Conservation (phyloP, 2,888 invertebrate species). For the Nomada ferruginata region DNA sequence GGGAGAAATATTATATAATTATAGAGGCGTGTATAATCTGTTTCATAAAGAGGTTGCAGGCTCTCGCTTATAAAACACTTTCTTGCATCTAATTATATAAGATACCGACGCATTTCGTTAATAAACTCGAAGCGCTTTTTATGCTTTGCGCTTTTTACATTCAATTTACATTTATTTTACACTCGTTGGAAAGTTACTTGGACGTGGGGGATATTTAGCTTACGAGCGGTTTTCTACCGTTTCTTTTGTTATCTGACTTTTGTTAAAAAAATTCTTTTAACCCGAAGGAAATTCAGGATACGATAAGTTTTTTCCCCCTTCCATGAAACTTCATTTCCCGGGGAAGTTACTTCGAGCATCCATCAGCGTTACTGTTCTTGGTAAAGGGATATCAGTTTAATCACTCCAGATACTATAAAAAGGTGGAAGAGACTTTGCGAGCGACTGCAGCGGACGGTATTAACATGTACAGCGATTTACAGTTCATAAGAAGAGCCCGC, state of each 20-base stretch:
- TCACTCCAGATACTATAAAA: background rate
- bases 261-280: too few species aligned
- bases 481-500: constrained; percentile 8
- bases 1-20: too few species aligned
- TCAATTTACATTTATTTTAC: background rate
- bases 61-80: too few species aligned
- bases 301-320: background rate
- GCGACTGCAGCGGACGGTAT: background rate
- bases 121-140: too few species aligned
- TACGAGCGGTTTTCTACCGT: too few species aligned
- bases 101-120: too few species aligned
- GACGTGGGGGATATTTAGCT: background rate
- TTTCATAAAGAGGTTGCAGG: too few species aligned
- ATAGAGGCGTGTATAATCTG: too few species aligned
- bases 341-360: background rate
- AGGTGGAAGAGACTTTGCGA: background rate
- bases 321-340: constrained; percentile 1
- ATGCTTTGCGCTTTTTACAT: too few species aligned
- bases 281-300: background rate
- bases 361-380: constrained; percentile 9
- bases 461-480: constrained; percentile 12
- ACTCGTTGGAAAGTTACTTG: background rate
- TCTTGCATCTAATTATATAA: too few species aligned
- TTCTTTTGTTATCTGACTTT: too few species aligned
- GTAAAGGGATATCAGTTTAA: constrained; percentile 18